Conservation (phyloP, 2,797 vertebrate genomes). For the Sebastes melanostomus region DNA sequence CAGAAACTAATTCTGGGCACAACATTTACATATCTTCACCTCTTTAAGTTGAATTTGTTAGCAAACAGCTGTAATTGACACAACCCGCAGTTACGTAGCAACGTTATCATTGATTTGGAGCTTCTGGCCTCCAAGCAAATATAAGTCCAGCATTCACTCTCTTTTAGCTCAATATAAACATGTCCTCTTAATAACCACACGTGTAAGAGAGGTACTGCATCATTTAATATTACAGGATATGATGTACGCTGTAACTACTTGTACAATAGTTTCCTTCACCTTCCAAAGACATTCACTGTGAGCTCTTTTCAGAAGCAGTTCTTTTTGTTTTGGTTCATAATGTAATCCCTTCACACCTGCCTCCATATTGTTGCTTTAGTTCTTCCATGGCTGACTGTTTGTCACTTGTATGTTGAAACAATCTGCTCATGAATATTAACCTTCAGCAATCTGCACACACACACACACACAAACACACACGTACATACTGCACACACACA, state of each 20-base stretch:
- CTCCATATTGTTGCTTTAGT: slow-evolving; percentile 40
- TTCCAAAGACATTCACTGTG: not conserved
- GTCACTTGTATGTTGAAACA: slow-evolving; percentile 40
- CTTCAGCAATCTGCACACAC: slow-evolving; percentile 36
- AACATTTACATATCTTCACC: not conserved
- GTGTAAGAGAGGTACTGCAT: not conserved
- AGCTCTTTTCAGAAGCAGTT: slow-evolving; percentile 7
- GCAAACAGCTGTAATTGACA: not conserved
- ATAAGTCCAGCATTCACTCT: not conserved
- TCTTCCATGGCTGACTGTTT: slow-evolving; percentile 38
- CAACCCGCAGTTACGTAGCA: not conserved
- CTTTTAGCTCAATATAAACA: not conserved
- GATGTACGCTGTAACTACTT: not conserved
- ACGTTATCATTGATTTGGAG: not conserved
- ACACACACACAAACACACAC: not conserved
- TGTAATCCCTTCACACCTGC: slow-evolving; percentile 52
- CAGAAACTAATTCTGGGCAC: not conserved
- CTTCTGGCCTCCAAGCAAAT: not conserved
- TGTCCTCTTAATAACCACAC: not conserved
- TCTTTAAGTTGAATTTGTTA: not conserved
- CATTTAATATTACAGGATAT: not conserved
- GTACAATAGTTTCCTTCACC: not conserved
- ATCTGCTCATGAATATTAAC: slow-evolving; percentile 67
- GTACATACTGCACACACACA: not conserved
- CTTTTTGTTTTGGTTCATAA: slow-evolving; percentile 25